Conservation (phyloP, 2,113 vertebrate species). For the Oncorhynchus keta region DNA sequence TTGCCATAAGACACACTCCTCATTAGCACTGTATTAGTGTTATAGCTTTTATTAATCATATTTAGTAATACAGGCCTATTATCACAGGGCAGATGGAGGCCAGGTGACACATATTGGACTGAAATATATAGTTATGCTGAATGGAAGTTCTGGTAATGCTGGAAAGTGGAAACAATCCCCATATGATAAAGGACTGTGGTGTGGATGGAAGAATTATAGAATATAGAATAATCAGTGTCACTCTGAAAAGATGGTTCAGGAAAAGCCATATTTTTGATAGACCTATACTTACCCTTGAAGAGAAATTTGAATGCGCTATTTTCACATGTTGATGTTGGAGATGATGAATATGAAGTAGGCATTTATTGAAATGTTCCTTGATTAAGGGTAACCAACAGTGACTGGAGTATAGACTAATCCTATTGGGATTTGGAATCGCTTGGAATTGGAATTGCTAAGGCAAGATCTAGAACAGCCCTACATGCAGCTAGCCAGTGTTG, state of each 20-base stretch:
- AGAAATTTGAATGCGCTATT: too few relatives aligned
- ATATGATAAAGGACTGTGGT: too few relatives aligned
- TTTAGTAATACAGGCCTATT: constrained; percentile 11
- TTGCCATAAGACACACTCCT: constrained; percentile 20
- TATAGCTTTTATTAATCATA: constrained; percentile 20
- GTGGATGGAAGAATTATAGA: too few relatives aligned
- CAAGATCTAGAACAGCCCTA: neutral
- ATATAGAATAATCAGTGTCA: neutral
- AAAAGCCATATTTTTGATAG: neutral
- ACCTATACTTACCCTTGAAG: neutral
- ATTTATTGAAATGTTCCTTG: neutral
- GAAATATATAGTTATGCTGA: neutral
- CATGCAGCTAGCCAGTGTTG: neutral
- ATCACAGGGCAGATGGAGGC: constrained; percentile 8
- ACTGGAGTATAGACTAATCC: neutral
- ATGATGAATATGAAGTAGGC: too few relatives aligned
- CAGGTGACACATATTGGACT: constrained; percentile 2
- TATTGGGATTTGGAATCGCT: neutral
- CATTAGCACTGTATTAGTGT: constrained; percentile 23
- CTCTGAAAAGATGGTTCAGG: neutral
- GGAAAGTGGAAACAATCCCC: neutral
- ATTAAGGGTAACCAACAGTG: neutral
- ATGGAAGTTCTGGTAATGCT: neutral
- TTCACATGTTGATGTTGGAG: too few relatives aligned
- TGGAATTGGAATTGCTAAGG: neutral